Evolutionary conservation across 2,888 invertebrate species (phyloP), one percentile per base, ranked within the genome.

Genomic region (Seira musarum): DNA sequence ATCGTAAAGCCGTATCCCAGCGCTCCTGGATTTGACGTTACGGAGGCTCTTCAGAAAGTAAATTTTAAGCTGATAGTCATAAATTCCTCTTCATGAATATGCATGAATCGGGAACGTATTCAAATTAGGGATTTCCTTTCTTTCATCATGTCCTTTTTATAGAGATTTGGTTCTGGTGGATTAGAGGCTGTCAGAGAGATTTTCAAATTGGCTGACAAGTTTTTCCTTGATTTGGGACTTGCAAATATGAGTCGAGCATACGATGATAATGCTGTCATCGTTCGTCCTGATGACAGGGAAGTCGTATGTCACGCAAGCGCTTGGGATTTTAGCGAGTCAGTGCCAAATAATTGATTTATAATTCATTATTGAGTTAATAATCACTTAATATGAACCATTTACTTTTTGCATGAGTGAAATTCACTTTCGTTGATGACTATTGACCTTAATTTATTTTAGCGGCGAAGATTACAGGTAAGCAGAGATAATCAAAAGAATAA

Each of bases 271-370:
- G 96, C 96, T 0, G 91, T 96, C 91, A 90, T 96, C 35, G 93
- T 93, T 84, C 92, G 93, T 78, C 95, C 96, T 0, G 89, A 91
- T 15, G 93, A 93, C 84, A 81, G 93, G 91, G 88, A 90, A 24
- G 90, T 92, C 0, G 91, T 92, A 72, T 93, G 93, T 84, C 91
- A 93, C 86, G 92, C 93, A 0, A 92, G 93, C 0, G 93, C 96
- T 0, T 95, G 95, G 95, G 95, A 96, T 88, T 95, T 96, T 89
- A 95, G 94, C 88, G 95, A 96, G n/a, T n/a, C n/a, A n/a, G n/a
- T n/a, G n/a, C n/a, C n/a, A n/a, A n/a, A n/a, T n/a, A n/a, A n/a
- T n/a, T n/a, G n/a, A n/a, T n/a, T n/a, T n/a, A n/a, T n/a, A n/a
- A n/a, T n/a, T n/a, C n/a, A n/a, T n/a, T n/a, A n/a, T n/a, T n/a